Percentiles rank a stretch among this genome's conserved stretches.
Conservation (phyloP, 2,888 invertebrate genomes). For the Lasioglossum calceatum region DNA sequence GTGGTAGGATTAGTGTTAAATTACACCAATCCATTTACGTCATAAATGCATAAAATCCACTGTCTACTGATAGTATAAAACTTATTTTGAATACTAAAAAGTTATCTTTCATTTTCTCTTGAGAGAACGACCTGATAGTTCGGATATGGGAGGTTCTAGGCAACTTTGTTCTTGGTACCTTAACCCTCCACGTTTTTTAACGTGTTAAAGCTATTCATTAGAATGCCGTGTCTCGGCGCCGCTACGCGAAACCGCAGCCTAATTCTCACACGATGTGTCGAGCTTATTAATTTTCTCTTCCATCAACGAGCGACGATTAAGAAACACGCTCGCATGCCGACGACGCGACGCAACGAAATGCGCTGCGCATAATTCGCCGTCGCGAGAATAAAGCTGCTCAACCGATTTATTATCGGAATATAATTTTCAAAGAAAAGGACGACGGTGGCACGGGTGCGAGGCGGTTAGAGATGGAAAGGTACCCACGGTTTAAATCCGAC, state of each 20-base stretch:
- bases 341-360: neutral
- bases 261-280: conserved; percentile 34
- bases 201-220: conserved; percentile 32
- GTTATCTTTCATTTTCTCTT: too few species aligned
- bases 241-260: conserved; percentile 17
- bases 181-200: too few species aligned
- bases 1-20: too few species aligned
- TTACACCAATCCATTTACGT: too few species aligned
- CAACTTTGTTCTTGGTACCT: too few species aligned
- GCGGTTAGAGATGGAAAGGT: neutral
- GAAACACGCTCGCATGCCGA: conserved; percentile 17
- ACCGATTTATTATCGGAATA: neutral
- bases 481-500: conserved; percentile 30
- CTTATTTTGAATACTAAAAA: too few species aligned
- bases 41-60: too few species aligned
- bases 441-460: neutral
- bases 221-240: conserved; percentile 17
- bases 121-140: too few species aligned
- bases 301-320: conserved; percentile 29
- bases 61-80: too few species aligned
- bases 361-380: conserved; percentile 23
- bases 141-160: too few species aligned
- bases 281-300: conserved; percentile 56
- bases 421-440: conserved; percentile 31
- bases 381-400: neutral